Percentiles rank a stretch among this genome's conserved stretches.
Evolutionary conservation across 1,140 invertebrate species (phyloP).

Genomic region (Diorhabda elongata): DNA sequence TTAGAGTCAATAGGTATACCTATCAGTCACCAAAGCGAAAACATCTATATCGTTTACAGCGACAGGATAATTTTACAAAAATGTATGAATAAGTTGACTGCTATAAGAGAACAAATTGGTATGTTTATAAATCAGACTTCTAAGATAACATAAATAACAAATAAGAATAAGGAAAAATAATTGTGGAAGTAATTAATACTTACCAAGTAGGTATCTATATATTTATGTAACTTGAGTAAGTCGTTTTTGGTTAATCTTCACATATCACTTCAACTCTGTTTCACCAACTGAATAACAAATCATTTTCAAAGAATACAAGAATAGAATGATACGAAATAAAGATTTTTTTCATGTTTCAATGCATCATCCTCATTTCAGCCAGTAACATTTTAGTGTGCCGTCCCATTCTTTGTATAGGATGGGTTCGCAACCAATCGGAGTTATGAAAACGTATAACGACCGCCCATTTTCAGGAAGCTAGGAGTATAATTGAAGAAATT

Average conservation of each 20-base stretch:
- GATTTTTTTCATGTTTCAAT: conserved; percentile 27
- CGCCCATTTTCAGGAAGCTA: conserved; percentile 9
- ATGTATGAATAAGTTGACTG: no score
- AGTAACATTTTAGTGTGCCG: conserved; percentile 18
- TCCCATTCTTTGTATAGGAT: conserved; percentile 14
- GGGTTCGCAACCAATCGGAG: conserved; percentile 21
- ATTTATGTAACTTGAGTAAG: background rate
- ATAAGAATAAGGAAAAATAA: no score
- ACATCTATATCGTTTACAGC: no score
- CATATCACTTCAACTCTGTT: conserved; percentile 14
- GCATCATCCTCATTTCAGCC: conserved; percentile 29
- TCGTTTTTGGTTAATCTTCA: background rate
- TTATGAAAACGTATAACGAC: background rate
- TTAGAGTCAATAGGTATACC: no score
- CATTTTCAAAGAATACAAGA: conserved; percentile 30
- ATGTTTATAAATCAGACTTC: no score
- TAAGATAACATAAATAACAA: no score
- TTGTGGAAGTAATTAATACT: no score
- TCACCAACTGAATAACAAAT: conserved; percentile 29
- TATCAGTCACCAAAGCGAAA: no score
- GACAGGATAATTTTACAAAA: no score
- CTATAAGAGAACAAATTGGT: no score
- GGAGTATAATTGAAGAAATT: no score
- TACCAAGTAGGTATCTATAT: no score
- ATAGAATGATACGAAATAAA: conserved; percentile 30